These are phyloP conservation scores for Drosophila triauraria DNA, from an alignment of 1,140 invertebrate genomes.

Conservation along the genomic window DNA sequence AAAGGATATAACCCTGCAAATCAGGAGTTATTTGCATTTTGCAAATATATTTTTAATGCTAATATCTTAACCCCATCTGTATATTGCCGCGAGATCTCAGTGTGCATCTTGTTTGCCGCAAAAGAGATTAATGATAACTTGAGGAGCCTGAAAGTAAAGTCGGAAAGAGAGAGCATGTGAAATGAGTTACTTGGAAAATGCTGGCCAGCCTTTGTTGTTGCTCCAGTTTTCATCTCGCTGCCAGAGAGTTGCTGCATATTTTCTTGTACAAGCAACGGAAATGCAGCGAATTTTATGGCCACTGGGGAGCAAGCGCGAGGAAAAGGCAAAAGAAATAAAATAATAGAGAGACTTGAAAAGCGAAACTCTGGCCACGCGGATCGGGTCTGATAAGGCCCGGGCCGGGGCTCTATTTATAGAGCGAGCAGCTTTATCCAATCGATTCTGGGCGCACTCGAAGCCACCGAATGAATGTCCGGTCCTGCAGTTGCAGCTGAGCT, in stretches of 20 bases:
- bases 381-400: conserved; percentile 44
- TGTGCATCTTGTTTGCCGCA: conserved; percentile 43
- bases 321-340: conserved; percentile 1
- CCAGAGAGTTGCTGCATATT: conserved; percentile 58
- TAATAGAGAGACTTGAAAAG: conserved; percentile 50
- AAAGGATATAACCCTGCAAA: not conserved
- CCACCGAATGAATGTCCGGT: conserved; percentile 40
- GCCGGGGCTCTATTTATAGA: conserved; percentile 53
- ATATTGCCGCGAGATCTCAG: conserved; percentile 16
- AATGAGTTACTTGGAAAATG: conserved; percentile 80
- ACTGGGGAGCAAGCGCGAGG: conserved; percentile 21
- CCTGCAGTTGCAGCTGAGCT: conserved; percentile 32
- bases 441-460: conserved; percentile 33
- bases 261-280: conserved; percentile 78
- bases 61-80: not conserved
- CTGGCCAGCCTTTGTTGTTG: conserved; percentile 66
- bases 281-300: conserved; percentile 75
- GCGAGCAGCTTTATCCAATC: conserved; percentile 49
- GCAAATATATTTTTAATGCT: not conserved
- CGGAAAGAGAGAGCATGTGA: conserved; percentile 64
- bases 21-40: not conserved
- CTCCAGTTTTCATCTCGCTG: conserved; percentile 46
- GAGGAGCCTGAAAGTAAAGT: conserved; percentile 57
- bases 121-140: conserved; percentile 57
- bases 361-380: conserved; percentile 65